phyloP scores from a whole-genome alignment of 2,113 vertebrate species.

The Grus americana region DNA sequence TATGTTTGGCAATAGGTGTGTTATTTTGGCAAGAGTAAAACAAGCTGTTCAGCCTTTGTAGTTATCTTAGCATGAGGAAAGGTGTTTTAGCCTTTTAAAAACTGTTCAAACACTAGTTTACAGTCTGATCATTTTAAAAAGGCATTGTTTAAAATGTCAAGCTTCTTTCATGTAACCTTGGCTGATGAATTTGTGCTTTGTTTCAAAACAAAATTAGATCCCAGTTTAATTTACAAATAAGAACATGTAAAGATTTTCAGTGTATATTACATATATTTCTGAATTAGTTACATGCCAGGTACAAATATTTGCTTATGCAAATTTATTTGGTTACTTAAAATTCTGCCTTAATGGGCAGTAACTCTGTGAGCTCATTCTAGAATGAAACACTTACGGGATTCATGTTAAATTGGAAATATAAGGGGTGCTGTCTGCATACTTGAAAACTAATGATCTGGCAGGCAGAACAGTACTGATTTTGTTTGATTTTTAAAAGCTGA shows the following conservation, averaged over 20 bases:
- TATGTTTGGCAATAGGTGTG: neutral
- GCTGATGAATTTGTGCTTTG: neutral
- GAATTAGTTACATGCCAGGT: neutral
- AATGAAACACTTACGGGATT: neutral
- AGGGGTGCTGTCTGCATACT: neutral
- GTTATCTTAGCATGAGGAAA: neutral
- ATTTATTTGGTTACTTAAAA: constrained; percentile 15
- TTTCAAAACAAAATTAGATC: neutral
- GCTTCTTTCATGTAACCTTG: neutral
- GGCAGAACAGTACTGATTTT: constrained; percentile 1
- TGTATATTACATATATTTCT: neutral
- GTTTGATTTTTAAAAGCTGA: constrained; percentile 50
- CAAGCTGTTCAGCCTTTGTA: neutral
- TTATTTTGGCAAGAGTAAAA: neutral
- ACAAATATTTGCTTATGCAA: constrained; percentile 6
- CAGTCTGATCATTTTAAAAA: neutral
- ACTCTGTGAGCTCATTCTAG: neutral
- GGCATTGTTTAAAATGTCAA: neutral
- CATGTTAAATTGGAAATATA: constrained; percentile 9
- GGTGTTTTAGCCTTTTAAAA: neutral
- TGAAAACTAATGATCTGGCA: neutral
- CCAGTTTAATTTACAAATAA: neutral
- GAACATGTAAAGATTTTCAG: neutral
- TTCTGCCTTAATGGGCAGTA: neutral
- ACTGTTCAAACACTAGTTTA: neutral